Evolutionary conservation across 1,140 invertebrate genomes (phyloP).

Genomic region (Coelopa frigida): DNA sequence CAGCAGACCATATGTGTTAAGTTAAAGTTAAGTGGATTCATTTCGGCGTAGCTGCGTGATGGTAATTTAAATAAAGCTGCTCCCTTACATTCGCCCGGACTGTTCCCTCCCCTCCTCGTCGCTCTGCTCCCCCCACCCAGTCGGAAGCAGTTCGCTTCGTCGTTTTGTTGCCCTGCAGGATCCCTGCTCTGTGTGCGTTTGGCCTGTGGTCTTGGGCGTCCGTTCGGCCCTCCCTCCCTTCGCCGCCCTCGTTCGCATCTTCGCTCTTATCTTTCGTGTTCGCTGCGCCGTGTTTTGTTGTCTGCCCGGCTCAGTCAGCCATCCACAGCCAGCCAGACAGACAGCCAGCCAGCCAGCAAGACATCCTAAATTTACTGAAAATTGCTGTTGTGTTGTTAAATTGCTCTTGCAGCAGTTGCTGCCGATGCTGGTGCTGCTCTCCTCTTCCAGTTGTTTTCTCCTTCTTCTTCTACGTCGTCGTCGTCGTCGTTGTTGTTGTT

Average conservation of each 20-base stretch:
- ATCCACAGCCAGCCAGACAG: slow-evolving; percentile 16
- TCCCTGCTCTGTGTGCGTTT: no score
- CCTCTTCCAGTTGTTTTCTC: no score
- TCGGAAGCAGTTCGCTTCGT: no score
- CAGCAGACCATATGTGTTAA: slow-evolving; percentile 37
- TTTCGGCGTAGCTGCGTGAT: slow-evolving; percentile 13
- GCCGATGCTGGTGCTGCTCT: no score
- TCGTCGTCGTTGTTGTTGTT: no score
- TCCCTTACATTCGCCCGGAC: background rate
- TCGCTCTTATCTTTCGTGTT: no score
- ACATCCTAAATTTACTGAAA: slow-evolving; percentile 33
- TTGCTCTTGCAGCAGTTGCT: background rate
- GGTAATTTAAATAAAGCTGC: slow-evolving; percentile 17
- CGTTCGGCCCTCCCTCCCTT: no score
- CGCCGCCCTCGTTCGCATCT: no score
- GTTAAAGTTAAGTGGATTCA: slow-evolving; percentile 38
- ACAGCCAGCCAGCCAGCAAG: slow-evolving; percentile 14
- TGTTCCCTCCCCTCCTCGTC: background rate
- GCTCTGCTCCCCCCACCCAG: background rate
- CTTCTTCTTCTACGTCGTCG: no score
- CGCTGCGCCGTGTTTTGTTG: background rate
- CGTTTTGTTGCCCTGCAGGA: no score
- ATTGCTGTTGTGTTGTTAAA: slow-evolving; percentile 31
- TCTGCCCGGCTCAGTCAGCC: slow-evolving; percentile 17
- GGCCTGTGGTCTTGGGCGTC: no score